Evolutionary conservation across 2,888 invertebrate species (phyloP).

Genomic region (Sarcophaga rosellei): DNA sequence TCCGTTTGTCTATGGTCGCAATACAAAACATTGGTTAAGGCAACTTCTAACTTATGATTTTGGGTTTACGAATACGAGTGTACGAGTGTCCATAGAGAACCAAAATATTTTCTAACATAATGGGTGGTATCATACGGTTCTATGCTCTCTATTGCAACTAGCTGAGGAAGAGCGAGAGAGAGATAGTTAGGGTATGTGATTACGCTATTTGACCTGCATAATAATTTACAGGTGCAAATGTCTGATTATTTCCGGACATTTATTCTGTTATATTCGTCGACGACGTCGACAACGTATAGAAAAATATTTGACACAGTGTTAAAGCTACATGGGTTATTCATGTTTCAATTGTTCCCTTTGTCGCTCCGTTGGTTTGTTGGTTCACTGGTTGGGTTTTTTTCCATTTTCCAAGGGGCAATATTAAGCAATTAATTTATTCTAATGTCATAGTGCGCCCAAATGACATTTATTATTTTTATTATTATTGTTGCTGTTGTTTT

Average conservation of each 20-base stretch:
- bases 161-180: too few species aligned
- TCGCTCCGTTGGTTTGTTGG: neutral
- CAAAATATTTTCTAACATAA: too few species aligned
- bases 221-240: constrained; percentile 70
- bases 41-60: too few species aligned
- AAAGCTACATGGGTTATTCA: neutral
- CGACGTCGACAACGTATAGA: neutral
- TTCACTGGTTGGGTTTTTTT: constrained; percentile 1
- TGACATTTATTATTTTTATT: constrained; percentile 31
- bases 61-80: too few species aligned
- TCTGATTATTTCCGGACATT: constrained; percentile 67
- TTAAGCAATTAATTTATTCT: constrained; percentile 55
- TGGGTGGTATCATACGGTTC: too few species aligned
- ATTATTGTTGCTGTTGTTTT: neutral
- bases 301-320: neutral
- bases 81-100: too few species aligned
- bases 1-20: too few species aligned
- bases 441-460: constrained; percentile 37
- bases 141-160: too few species aligned
- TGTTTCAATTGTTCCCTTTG: constrained; percentile 20
- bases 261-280: constrained; percentile 16
- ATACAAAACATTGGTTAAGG: too few species aligned
- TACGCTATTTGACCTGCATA: constrained; percentile 56
- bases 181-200: neutral
- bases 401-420: constrained; percentile 10